Evolutionary conservation across 2,797 vertebrate genomes (phyloP), one percentile per base, ranked within the genome.

Genomic region (Momotus momota): DNA sequence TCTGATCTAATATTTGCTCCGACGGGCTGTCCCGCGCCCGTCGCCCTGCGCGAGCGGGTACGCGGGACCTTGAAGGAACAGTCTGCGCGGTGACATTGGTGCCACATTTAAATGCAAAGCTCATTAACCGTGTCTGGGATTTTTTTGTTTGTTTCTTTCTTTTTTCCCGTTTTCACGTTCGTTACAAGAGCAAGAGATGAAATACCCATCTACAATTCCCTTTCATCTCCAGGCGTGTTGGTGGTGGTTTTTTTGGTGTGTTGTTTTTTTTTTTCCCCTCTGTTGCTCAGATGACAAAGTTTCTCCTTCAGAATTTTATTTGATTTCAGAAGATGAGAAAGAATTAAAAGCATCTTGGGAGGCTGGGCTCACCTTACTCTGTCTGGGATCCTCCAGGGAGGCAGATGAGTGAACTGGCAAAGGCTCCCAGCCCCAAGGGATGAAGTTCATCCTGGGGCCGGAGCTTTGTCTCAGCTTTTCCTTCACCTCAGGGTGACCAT

Each of bases 251-350:
- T 35, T 35, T 35, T 35, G 35, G 35, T 35, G 35, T n/a, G n/a
- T n/a, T n/a, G n/a, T n/a, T 40, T 52, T 51, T 62, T 60, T 38
- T 17, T 12, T 5, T 0, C 0, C 21, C 26, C 6, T 66, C 79
- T 5, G 3, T 69, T 88, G 69, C 94, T 90, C 58, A 74, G 58
- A 72, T 81, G 85, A 97, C 74, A 93, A 95, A 80, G 75, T 79
- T 86, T 87, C 93, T 86, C 62, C 77, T 93, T 91, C 18, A 14
- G 91, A 84, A 80, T 91, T 78, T 93, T 65, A 75, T 86, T 95
- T 94, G 94, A 94, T 97, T 94, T 93, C 57, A 26, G 43, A 64
- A 96, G 95, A 96, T 83, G 90, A 96, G 94, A 95, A 83, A 66
- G 75, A 93, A 94, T 94, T 71, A 86, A 86, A 94, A 88, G 74